A percentile compares a stretch with the other conserved stretches of the same genome.
Evolutionary conservation across 2,888 invertebrate species (phyloP).

Genomic region (Tillus elongatus): DNA sequence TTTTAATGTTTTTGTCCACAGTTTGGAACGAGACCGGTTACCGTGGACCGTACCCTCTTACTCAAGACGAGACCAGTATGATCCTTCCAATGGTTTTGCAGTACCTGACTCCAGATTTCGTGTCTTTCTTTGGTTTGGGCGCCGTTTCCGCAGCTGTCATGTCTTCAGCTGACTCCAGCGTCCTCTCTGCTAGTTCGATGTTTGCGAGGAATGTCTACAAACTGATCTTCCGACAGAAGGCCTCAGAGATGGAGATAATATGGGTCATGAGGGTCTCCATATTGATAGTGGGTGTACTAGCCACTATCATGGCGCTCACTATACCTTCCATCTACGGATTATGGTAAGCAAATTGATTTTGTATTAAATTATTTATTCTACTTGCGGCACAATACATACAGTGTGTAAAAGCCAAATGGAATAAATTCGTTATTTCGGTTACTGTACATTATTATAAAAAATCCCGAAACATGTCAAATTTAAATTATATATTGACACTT

Average conservation of each 20-base stretch:
- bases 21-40: constrained; percentile 95
- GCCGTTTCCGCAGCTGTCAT: constrained; percentile 99
- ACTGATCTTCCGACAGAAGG: constrained; percentile 90
- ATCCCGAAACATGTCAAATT: too few relatives aligned
- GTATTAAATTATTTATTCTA: neutral
- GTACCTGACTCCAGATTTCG: constrained; percentile 89
- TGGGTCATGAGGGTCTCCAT: constrained; percentile 92
- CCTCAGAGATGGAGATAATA: constrained; percentile 95
- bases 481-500: too few relatives aligned
- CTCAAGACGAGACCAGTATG: constrained; percentile 77
- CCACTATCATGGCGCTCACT: constrained; percentile 92
- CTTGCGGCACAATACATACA: too few relatives aligned
- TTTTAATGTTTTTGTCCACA: too few relatives aligned
- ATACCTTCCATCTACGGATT: constrained; percentile 96
- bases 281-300: constrained; percentile 81
- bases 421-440: too few relatives aligned
- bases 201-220: constrained; percentile 98
- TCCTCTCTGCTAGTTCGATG: constrained; percentile 96
- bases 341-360: constrained; percentile 55
- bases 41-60: constrained; percentile 64
- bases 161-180: constrained; percentile 98
- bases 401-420: too few relatives aligned
- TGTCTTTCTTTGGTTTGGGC: constrained; percentile 95
- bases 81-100: constrained; percentile 95
- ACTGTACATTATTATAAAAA: too few relatives aligned